These are phyloP conservation scores for Lasioglossum lativentre DNA, from an alignment of 2,888 invertebrate species.

Conservation along the genomic window DNA sequence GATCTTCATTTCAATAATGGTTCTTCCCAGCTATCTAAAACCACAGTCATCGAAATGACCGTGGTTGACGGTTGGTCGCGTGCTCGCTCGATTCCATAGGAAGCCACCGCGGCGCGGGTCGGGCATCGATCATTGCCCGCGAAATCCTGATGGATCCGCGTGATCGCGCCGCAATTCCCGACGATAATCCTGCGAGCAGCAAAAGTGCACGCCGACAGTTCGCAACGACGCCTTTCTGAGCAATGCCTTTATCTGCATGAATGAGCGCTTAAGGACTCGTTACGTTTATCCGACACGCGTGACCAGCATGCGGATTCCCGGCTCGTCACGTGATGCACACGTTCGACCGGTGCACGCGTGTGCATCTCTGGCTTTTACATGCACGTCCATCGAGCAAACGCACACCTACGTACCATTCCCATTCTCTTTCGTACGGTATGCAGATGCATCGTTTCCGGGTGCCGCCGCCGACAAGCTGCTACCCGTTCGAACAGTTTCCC, in stretches of 20 bases:
- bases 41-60: neutral
- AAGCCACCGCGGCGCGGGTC: neutral
- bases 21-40: neutral
- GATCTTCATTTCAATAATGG: neutral
- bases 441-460: slow-evolving; percentile 44
- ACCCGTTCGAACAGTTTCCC: neutral
- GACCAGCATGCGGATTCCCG: slow-evolving; percentile 72
- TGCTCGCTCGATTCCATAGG: neutral
- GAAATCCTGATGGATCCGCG: slow-evolving; percentile 30
- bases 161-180: slow-evolving; percentile 45
- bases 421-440: slow-evolving; percentile 29
- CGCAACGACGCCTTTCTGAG: slow-evolving; percentile 60
- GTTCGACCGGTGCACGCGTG: neutral
- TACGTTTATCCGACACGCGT: slow-evolving; percentile 77
- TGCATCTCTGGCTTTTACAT: slow-evolving; percentile 3
- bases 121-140: neutral
- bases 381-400: neutral
- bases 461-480: neutral
- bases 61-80: neutral
- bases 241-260: slow-evolving; percentile 63
- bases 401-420: neutral
- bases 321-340: slow-evolving; percentile 63
- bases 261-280: slow-evolving; percentile 75
- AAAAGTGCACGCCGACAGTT: slow-evolving; percentile 54
- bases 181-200: slow-evolving; percentile 30